These are phyloP conservation scores for Pseudolycoriella hygida DNA, from an alignment of 2,888 invertebrate species.

Conservation along the genomic window DNA sequence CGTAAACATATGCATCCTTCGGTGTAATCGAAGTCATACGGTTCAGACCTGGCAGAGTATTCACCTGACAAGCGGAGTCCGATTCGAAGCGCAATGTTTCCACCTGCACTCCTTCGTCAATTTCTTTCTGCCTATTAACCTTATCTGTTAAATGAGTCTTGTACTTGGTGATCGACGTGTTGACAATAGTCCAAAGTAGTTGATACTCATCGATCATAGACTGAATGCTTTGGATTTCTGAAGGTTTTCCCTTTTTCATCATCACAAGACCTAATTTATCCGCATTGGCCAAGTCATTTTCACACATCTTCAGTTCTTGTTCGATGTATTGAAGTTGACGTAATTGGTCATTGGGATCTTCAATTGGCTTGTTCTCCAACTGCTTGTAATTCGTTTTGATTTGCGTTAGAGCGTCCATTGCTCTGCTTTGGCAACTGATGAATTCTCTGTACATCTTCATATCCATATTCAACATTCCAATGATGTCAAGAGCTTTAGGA, in stretches of 20 bases:
- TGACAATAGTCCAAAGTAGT: conserved; percentile 41
- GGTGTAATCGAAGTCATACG: conserved; percentile 55
- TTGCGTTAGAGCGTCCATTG: conserved; percentile 50
- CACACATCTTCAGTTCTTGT: conserved; percentile 34
- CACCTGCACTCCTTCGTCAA: conserved; percentile 46
- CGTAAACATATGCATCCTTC: conserved; percentile 64
- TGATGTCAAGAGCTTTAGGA: conserved; percentile 38
- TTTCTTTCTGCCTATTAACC: conserved; percentile 26
- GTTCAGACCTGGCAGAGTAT: conserved; percentile 46
- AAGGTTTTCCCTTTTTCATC: conserved; percentile 36
- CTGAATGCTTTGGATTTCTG: conserved; percentile 37
- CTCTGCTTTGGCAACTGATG: conserved; percentile 48
- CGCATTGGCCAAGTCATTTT: conserved; percentile 34
- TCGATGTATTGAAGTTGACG: conserved; percentile 31
- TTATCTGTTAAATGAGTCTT: conserved; percentile 26
- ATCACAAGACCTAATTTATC: conserved; percentile 41
- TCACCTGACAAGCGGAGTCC: conserved; percentile 64
- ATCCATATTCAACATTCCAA: conserved; percentile 38
- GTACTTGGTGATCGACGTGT: conserved; percentile 31
- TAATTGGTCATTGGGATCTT: conserved; percentile 14
- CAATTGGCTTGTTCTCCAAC: conserved; percentile 17
- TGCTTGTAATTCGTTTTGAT: conserved; percentile 35
- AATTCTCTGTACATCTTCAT: conserved; percentile 47
- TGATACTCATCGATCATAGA: conserved; percentile 48
- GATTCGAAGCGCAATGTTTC: conserved; percentile 59